A percentile compares a stretch with the other conserved stretches of the same genome.
Conservation (phyloP, 2,888 invertebrate genomes). For the Zele albiditarsus region DNA sequence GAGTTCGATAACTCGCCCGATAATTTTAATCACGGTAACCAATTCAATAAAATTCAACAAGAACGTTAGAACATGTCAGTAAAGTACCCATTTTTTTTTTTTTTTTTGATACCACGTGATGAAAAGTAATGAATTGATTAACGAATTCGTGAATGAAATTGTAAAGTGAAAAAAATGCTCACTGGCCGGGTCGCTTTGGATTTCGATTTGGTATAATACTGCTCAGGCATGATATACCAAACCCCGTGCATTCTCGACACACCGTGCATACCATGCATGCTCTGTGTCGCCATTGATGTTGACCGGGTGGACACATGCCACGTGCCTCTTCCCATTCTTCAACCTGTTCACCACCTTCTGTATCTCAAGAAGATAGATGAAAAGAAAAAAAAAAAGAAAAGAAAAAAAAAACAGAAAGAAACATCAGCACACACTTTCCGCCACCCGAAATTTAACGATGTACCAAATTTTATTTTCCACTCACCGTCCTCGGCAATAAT, state of each 20-base stretch:
- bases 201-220: slow-evolving; percentile 85
- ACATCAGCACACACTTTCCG: not conserved
- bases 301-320: slow-evolving; percentile 79
- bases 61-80: too few relatives aligned
- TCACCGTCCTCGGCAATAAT: slow-evolving; percentile 67
- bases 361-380: slow-evolving; percentile 2
- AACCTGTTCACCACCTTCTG: slow-evolving; percentile 70
- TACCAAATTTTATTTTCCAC: slow-evolving; percentile 2
- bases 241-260: slow-evolving; percentile 95
- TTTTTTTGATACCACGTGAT: not conserved
- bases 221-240: slow-evolving; percentile 87
- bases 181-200: slow-evolving; percentile 82
- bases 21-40: not conserved
- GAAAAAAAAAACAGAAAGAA: slow-evolving; percentile 6
- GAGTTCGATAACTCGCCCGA: not conserved
- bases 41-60: not conserved
- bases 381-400: slow-evolving; percentile 13
- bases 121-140: not conserved
- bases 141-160: not conserved
- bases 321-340: slow-evolving; percentile 76
- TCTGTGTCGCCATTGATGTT: slow-evolving; percentile 87
- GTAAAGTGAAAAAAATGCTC: slow-evolving; percentile 71
- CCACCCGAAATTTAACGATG: not conserved
- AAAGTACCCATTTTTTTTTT: not conserved
- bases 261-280: slow-evolving; percentile 92